Conservation (phyloP, 2,888 invertebrate genomes). For the Pristionchus mayeri region DNA sequence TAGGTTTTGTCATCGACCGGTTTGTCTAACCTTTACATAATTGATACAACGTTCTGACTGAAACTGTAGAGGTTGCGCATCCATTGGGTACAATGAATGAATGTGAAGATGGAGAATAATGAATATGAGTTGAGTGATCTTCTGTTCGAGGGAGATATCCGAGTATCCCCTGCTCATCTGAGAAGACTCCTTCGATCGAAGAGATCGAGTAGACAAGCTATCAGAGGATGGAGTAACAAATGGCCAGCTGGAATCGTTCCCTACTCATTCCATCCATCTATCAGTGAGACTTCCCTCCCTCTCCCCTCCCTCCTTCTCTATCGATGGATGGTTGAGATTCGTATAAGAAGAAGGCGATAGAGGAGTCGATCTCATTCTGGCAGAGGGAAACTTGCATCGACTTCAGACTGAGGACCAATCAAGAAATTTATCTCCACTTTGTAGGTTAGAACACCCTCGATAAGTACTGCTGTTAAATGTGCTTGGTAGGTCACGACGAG, state of each 20-base stretch:
- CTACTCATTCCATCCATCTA: constrained; percentile 27
- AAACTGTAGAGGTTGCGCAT: no score
- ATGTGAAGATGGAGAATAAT: neutral
- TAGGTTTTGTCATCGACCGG: neutral
- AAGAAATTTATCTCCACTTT: constrained; percentile 34
- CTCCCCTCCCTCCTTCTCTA: neutral
- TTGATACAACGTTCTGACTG: no score
- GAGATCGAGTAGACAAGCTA: constrained; percentile 26
- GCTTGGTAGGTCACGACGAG: constrained; percentile 51
- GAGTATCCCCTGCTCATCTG: neutral
- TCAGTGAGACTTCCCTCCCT: neutral
- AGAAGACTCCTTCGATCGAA: neutral
- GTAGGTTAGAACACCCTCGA: constrained; percentile 52
- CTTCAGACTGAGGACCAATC: neutral
- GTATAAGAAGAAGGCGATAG: neutral
- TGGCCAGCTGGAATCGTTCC: constrained; percentile 3
- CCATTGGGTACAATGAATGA: neutral
- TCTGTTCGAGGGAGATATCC: constrained; percentile 43
- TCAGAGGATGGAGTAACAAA: neutral
- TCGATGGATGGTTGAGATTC: no score
- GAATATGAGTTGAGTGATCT: neutral
- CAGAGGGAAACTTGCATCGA: constrained; percentile 38
- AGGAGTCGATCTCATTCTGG: constrained; percentile 1
- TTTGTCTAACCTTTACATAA: neutral
- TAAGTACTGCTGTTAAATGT: neutral